Conservation (phyloP, 2,113 vertebrate genomes). For the Amphilophus citrinellus region DNA sequence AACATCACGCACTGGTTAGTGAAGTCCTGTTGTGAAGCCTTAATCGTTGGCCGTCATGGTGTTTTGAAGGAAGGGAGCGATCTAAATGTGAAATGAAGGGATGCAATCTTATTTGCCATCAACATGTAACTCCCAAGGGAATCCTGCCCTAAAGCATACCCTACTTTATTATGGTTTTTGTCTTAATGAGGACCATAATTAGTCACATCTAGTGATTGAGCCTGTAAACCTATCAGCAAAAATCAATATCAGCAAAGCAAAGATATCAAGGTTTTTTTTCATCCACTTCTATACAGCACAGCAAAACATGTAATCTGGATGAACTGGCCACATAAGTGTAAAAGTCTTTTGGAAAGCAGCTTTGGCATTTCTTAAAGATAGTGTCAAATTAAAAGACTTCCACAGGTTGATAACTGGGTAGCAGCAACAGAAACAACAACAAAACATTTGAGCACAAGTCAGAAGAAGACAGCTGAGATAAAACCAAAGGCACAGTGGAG, state of each 20-base stretch:
- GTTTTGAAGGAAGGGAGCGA: neutral
- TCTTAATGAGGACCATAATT: neutral
- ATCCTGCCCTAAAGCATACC: neutral
- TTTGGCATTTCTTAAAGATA: neutral
- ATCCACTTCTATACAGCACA: neutral
- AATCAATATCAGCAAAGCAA: no score
- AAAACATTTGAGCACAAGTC: neutral
- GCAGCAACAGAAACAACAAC: neutral
- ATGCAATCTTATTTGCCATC: neutral
- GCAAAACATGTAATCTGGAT: rapidly evolving
- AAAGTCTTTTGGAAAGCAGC: neutral
- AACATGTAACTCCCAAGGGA: neutral
- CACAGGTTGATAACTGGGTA: neutral
- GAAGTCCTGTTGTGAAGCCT: neutral
- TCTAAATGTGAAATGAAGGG: neutral
- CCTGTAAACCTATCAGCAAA: neutral
- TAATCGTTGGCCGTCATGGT: neutral
- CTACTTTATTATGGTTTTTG: neutral
- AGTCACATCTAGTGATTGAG: neutral
- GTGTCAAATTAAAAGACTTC: neutral
- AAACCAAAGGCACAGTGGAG: neutral
- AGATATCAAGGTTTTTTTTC: neutral
- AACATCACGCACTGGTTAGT: no score
- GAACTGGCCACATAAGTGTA: neutral
- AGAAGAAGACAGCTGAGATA: neutral